Evolutionary conservation across 2,888 invertebrate species (phyloP).

Genomic region (Andrena hattorfiana): DNA sequence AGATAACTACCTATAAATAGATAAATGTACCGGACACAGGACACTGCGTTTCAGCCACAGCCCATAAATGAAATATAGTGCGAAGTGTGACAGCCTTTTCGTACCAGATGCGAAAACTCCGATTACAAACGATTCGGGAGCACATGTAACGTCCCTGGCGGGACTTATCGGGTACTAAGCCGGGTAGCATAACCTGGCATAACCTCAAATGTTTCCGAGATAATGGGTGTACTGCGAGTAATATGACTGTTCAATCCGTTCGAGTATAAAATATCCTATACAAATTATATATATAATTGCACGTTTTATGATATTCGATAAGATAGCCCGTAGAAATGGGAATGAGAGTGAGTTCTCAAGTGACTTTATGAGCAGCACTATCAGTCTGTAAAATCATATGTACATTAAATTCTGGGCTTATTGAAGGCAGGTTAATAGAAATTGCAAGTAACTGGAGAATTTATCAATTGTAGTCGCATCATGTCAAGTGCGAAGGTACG

Average conservation of each 20-base stretch:
- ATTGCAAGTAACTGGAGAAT: not conserved
- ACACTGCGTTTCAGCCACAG: slow-evolving; percentile 46
- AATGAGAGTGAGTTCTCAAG: slow-evolving; percentile 19
- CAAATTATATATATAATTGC: not conserved
- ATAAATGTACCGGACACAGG: slow-evolving; percentile 19
- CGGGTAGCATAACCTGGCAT: slow-evolving; percentile 52
- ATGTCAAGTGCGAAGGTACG: slow-evolving; percentile 60
- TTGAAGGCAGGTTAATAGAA: not conserved
- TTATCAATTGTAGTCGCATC: slow-evolving; percentile 14
- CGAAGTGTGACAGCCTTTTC: slow-evolving; percentile 37
- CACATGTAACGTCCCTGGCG: slow-evolving; percentile 35
- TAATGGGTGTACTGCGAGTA: not conserved
- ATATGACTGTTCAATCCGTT: not conserved
- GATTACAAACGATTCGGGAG: not conserved
- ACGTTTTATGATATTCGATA: slow-evolving; percentile 2
- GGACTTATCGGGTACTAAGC: slow-evolving; percentile 32
- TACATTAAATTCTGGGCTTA: slow-evolving; percentile 6
- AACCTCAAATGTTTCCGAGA: slow-evolving; percentile 30
- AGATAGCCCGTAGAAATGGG: not conserved
- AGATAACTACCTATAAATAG: too few species aligned
- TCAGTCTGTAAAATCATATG: not conserved
- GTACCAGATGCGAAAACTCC: slow-evolving; percentile 37
- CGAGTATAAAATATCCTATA: not conserved
- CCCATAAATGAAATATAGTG: slow-evolving; percentile 52
- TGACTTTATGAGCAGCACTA: not conserved